These are phyloP conservation scores for Erinaceus europaeus DNA, from an alignment of 2,113 vertebrate genomes.

Conservation along the genomic window DNA sequence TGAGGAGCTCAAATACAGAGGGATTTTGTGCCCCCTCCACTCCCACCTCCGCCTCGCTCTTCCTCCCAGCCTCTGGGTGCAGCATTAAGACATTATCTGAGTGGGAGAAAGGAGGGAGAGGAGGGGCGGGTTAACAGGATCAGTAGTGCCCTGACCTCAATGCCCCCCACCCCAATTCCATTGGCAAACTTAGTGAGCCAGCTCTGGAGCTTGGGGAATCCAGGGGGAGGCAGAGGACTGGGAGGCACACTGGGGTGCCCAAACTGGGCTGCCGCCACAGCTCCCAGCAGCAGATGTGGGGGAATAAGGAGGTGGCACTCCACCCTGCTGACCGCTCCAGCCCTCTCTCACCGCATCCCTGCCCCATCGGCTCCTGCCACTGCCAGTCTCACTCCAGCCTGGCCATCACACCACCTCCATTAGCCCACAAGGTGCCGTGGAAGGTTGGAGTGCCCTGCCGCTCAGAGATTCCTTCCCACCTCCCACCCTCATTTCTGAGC, in stretches of 20 bases:
- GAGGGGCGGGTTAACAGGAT: constrained; percentile 70
- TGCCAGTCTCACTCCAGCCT: constrained; percentile 14
- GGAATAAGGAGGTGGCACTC: neutral
- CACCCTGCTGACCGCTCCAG: neutral
- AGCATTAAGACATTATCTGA: constrained; percentile 65
- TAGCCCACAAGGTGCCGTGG: neutral
- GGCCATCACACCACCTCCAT: constrained; percentile 39
- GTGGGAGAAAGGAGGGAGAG: neutral
- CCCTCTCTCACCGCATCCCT: neutral
- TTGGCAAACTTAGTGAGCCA: constrained; percentile 70
- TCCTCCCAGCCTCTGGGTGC: neutral
- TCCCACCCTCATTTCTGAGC: neutral
- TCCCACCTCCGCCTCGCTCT: neutral
- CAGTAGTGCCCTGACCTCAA: constrained; percentile 64
- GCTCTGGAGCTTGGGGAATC: neutral
- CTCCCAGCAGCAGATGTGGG: neutral
- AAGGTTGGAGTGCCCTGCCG: neutral
- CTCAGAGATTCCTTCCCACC: neutral
- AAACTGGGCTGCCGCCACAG: neutral
- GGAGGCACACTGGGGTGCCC: neutral
- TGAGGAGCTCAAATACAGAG: neutral
- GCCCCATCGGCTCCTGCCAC: neutral
- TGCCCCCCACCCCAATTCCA: constrained; percentile 55
- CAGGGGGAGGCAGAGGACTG: neutral
- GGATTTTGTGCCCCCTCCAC: neutral